A percentile compares a stretch with the other conserved stretches of the same genome.
Evolutionary conservation across 2,113 vertebrate species (phyloP).

Genomic region (Otocyon megalotis): DNA sequence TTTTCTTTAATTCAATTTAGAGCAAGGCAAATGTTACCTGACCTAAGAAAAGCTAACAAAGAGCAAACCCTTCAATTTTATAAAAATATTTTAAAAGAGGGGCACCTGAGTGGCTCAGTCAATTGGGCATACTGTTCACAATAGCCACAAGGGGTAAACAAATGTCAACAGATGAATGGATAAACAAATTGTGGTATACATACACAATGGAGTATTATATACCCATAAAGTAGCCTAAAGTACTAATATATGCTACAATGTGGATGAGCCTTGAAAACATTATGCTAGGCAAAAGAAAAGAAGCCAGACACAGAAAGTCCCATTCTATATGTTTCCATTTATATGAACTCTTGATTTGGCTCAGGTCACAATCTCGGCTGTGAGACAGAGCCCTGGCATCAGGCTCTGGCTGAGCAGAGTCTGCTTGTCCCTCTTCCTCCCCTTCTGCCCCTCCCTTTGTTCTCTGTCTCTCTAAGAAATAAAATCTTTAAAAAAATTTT

Average conservation of each 20-base stretch:
- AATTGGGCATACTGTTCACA: neutral
- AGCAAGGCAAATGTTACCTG: constrained; percentile 46
- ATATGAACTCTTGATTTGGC: neutral
- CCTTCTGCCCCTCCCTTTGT: neutral
- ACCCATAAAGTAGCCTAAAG: neutral
- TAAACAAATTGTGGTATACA: neutral
- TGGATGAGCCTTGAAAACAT: neutral
- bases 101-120: neutral
- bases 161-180: neutral
- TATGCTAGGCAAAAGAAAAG: constrained; percentile 14
- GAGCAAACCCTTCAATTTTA: constrained; percentile 28
- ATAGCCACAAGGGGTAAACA: neutral
- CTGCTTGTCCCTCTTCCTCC: neutral
- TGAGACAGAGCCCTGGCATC: neutral
- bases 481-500: neutral
- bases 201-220: neutral
- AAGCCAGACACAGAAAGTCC: constrained; percentile 42
- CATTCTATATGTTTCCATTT: neutral
- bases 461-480: neutral
- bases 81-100: neutral
- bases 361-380: neutral
- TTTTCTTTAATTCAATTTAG: constrained; percentile 44
- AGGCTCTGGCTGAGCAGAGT: neutral
- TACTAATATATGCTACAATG: neutral
- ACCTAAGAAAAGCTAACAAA: constrained; percentile 58